phyloP scores from a whole-genome alignment of 2,888 invertebrate species.

The Melinaea marsaeus region DNA sequence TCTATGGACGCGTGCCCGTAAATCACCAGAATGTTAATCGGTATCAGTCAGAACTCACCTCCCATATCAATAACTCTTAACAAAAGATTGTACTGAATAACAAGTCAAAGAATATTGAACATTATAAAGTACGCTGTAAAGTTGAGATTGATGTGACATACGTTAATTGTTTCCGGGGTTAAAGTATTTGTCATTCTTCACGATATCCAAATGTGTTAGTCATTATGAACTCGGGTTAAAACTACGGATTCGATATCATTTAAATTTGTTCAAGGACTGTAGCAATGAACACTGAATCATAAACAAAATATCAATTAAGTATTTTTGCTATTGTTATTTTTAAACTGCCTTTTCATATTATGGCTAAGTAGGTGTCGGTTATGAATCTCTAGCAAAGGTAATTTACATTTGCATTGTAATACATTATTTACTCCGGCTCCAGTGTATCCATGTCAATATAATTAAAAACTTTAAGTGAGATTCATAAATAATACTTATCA shows the following conservation, averaged over 20 bases:
- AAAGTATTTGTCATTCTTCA: constrained; percentile 18
- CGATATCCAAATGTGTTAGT: constrained; percentile 17
- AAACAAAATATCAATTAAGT: neutral
- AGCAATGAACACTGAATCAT: neutral
- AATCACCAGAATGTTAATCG: neutral
- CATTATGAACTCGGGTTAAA: neutral
- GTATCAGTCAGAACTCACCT: constrained; percentile 15
- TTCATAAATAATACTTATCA: too few relatives aligned
- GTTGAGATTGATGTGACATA: constrained; percentile 6
- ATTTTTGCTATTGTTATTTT: too few relatives aligned
- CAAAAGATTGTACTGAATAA: constrained; percentile 10
- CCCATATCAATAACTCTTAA: constrained; percentile 23
- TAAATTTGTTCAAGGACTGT: neutral
- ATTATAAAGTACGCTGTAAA: neutral
- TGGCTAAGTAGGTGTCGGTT: too few relatives aligned
- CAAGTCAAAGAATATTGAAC: neutral
- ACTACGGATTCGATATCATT: neutral
- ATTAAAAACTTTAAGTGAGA: too few relatives aligned
- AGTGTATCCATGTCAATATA: too few relatives aligned
- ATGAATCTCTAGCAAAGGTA: too few relatives aligned
- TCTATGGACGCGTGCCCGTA: neutral
- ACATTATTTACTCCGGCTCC: too few relatives aligned
- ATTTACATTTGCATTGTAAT: too few relatives aligned
- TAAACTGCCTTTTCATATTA: too few relatives aligned
- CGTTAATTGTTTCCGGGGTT: constrained; percentile 14